Base-by-base conservation (phyloP, 2,888 invertebrate species). In the Mycalesis mineus region DNA sequence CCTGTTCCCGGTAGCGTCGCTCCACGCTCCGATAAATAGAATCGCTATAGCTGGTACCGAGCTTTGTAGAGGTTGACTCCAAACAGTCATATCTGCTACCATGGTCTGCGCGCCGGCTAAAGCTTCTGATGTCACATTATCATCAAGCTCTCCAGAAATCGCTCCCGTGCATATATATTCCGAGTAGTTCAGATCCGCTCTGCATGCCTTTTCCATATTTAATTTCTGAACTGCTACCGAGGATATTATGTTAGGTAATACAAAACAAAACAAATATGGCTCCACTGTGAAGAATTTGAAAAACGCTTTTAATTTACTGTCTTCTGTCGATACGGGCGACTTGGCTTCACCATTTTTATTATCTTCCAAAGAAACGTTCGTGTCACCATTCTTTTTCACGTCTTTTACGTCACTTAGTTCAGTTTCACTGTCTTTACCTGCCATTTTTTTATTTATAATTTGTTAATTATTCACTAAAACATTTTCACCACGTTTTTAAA, bases 191-290 rank as follows among this genome's bases (percentile, higher is more conserved):
- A 91, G 76, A 65, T 92, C 91, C 0, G 84, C 85, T 29, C 88
- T 84, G 66, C 91, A 92, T 13, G 91, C 90, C 71, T 92, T 92
- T 66, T 92, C 91, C 66, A 91, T 78, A 63, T 91, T 91, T 0
- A 92, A 72, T 63, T 89, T 88, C 53, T 84, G 82, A 1, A 91
- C 78, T 7, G 91, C 90, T 1, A 91, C 71, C 22, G 92, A 91
- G 0, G 95, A 93, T 61, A 92, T 79, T 0, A 91, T 86, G 65
- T 84, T 90, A 9, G 93, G 93, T 71, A 93, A 80, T 22, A 93
- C 84, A 68, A 92, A 94, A 63, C 91, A 92, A 7, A 93, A 78
- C 47, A 94, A 73, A 69, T 92, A 91, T 0, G 94, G 94, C 74
- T 94, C 94, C 1, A 94, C 93, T 0, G 93, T 93, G 14, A 93